Percentiles rank a stretch among this genome's conserved stretches.
These are phyloP conservation scores for Eupithecia exiguata DNA, from an alignment of 2,888 invertebrate genomes.

Conservation along the genomic window DNA sequence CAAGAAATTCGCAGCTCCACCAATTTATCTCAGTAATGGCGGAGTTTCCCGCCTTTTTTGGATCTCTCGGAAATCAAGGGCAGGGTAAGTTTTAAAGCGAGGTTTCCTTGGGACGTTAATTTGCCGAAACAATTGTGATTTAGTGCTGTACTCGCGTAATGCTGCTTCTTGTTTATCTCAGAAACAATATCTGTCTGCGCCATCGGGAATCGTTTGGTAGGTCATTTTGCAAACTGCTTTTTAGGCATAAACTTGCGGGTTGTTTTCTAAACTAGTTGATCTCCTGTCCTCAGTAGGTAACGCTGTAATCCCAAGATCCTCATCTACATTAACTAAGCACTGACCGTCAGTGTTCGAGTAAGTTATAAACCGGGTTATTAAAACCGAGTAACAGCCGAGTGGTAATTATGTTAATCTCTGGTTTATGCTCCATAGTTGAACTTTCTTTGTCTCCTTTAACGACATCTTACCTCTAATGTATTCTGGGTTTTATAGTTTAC, in stretches of 20 bases:
- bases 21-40: slow-evolving; percentile 79
- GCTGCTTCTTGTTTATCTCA: slow-evolving; percentile 8
- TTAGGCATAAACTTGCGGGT: background rate
- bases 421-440: slow-evolving; percentile 38
- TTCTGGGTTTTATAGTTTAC: slow-evolving; percentile 33
- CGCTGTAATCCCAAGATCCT: slow-evolving; percentile 1
- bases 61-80: slow-evolving; percentile 69
- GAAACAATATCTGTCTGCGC: slow-evolving; percentile 7
- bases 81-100: slow-evolving; percentile 62
- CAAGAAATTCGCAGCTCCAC: slow-evolving; percentile 61
- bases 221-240: background rate
- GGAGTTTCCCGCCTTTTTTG: slow-evolving; percentile 74
- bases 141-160: slow-evolving; percentile 47
- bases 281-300: background rate
- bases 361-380: slow-evolving; percentile 40
- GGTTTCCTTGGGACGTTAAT: slow-evolving; percentile 67
- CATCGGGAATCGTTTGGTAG: background rate
- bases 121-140: slow-evolving; percentile 71
- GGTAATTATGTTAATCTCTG: slow-evolving; percentile 41
- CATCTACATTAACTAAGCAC: slow-evolving; percentile 29
- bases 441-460: slow-evolving; percentile 36
- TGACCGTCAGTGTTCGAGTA: slow-evolving; percentile 31
- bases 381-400: slow-evolving; percentile 35
- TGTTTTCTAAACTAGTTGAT: background rate
- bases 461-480: slow-evolving; percentile 29